Percentiles rank a stretch among this genome's conserved stretches.
Evolutionary conservation across 2,113 vertebrate genomes (phyloP).

Genomic region (Heptranchias perlo): DNA sequence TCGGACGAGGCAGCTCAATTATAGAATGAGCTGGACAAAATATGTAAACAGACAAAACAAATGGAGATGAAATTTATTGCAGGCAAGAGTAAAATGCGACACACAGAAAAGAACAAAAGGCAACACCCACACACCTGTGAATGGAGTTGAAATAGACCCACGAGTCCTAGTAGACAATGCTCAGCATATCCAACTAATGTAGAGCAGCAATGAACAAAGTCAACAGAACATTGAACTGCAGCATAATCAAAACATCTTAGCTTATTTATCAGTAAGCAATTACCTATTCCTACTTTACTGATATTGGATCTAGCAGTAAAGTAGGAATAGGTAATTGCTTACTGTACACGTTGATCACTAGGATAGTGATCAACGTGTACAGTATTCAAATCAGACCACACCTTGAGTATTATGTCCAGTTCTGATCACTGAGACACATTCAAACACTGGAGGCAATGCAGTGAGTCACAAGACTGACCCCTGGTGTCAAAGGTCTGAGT

Average conservation of each 20-base stretch:
- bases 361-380: not conserved
- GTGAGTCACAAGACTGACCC: not conserved
- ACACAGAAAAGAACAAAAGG: not conserved
- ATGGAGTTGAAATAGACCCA: not conserved
- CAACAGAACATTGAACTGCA: not conserved
- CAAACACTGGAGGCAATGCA: not conserved
- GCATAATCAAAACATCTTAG: not conserved
- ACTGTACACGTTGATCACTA: too few species aligned
- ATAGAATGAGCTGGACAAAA: too few species aligned
- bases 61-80: too few species aligned
- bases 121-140: not conserved
- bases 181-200: not conserved
- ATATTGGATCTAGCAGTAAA: too few species aligned
- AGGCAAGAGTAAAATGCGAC: too few species aligned
- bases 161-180: not conserved
- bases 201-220: not conserved
- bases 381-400: not conserved
- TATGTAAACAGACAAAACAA: too few species aligned
- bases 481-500: not conserved
- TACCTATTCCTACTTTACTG: too few species aligned
- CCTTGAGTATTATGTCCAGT: not conserved
- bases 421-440: not conserved
- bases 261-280: too few species aligned
- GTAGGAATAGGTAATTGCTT: too few species aligned
- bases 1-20: too few species aligned